phyloP scores from a whole-genome alignment of 2,113 vertebrate genomes.

The Calyptommatus sinebrachiatus region DNA sequence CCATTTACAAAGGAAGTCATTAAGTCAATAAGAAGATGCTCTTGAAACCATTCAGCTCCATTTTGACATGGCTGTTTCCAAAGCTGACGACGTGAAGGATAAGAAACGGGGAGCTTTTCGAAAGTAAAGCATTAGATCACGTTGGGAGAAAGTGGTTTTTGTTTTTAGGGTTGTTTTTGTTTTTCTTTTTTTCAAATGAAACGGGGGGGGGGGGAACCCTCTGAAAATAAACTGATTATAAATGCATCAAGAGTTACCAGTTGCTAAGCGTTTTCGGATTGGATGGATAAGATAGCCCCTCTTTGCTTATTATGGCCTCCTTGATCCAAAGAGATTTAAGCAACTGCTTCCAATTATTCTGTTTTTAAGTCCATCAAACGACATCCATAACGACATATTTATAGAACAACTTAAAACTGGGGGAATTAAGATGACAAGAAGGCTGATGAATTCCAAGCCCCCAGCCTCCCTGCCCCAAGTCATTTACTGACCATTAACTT shows the following conservation, averaged over 20 bases:
- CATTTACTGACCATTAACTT: slow-evolving; percentile 62
- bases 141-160: slow-evolving; percentile 54
- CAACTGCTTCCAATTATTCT: slow-evolving; percentile 81
- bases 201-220: slow-evolving; percentile 58
- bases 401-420: slow-evolving; percentile 73
- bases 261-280: slow-evolving; percentile 67
- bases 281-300: slow-evolving; percentile 73
- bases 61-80: slow-evolving; percentile 32
- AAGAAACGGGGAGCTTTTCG: slow-evolving; percentile 41
- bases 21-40: accelerated
- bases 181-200: not conserved
- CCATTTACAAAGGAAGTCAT: not conserved
- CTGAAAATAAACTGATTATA: slow-evolving; percentile 63
- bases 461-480: slow-evolving; percentile 10
- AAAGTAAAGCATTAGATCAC: slow-evolving; percentile 49
- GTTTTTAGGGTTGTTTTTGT: not conserved
- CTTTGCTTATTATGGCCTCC: slow-evolving; percentile 70
- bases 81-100: slow-evolving; percentile 34
- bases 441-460: slow-evolving; percentile 63
- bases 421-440: slow-evolving; percentile 69
- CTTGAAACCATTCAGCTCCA: slow-evolving; percentile 31
- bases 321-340: slow-evolving; percentile 78
- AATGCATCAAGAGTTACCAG: slow-evolving; percentile 54
- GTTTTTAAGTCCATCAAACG: slow-evolving; percentile 77
- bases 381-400: slow-evolving; percentile 75